A percentile compares a stretch with the other conserved stretches of the same genome.
Conservation (phyloP, 2,888 invertebrate genomes). For the Acheta domesticus region DNA sequence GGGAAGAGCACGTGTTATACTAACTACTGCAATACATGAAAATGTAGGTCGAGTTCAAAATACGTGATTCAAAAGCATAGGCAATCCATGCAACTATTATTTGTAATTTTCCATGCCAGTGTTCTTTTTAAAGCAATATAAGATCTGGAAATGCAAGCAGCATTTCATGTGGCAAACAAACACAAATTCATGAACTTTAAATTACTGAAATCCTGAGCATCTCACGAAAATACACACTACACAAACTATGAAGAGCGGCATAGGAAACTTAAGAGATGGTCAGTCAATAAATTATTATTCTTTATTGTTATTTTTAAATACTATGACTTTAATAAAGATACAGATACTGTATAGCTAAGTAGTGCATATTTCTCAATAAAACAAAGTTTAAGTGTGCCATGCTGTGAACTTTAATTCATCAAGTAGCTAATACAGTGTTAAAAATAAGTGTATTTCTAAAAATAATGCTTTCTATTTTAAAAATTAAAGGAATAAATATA, state of each 20-base stretch:
- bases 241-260: constrained; percentile 34
- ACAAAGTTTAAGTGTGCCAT: constrained; percentile 23
- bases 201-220: not conserved
- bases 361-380: constrained; percentile 18
- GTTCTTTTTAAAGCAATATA: not conserved
- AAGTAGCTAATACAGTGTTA: constrained; percentile 21
- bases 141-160: not conserved
- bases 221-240: constrained; percentile 18
- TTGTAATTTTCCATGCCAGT: constrained; percentile 2
- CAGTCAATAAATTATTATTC: constrained; percentile 24
- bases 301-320: constrained; percentile 22
- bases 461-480: constrained; percentile 30
- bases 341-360: constrained; percentile 24
- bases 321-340: constrained; percentile 23
- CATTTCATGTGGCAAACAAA: constrained; percentile 7
- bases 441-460: constrained; percentile 20
- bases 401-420: constrained; percentile 21
- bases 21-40: not conserved
- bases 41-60: not conserved
- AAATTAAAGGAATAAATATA: constrained; percentile 30
- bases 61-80: constrained; percentile 8
- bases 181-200: not conserved
- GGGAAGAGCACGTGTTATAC: not conserved
- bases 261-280: constrained; percentile 60
- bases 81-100: not conserved